Conservation (phyloP, 2,113 vertebrate species). For the Lagopus muta region DNA sequence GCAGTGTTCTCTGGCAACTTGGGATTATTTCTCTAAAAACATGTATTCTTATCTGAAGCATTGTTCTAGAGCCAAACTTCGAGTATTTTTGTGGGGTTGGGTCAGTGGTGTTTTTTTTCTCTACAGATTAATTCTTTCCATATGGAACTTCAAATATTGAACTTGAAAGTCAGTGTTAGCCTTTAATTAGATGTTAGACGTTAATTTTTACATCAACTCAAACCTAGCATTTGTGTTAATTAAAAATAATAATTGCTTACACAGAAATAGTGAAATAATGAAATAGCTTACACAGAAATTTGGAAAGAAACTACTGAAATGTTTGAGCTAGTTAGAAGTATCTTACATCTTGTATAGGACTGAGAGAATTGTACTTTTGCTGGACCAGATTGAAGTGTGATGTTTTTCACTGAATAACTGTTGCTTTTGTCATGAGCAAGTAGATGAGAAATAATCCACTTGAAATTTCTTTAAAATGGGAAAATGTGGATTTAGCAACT, state of each 20-base stretch:
- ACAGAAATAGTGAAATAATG: not conserved
- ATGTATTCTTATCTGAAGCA: not conserved
- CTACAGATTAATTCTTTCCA: not conserved
- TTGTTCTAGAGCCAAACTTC: not conserved
- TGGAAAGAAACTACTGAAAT: not conserved
- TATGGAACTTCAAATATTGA: not conserved
- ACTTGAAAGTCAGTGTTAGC: not conserved
- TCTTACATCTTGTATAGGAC: not conserved
- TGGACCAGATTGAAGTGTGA: not conserved
- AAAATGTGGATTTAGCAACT: not conserved
- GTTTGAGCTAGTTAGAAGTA: not conserved
- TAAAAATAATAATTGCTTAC: too few species aligned
- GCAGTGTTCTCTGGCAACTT: not conserved
- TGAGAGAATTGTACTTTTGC: not conserved
- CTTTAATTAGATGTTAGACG: not conserved
- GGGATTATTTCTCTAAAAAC: not conserved
- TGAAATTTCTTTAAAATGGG: not conserved
- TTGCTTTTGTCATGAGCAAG: not conserved
- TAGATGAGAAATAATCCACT: not conserved
- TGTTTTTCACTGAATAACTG: not conserved
- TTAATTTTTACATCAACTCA: not conserved
- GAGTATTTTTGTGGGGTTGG: not conserved
- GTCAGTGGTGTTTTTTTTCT: not conserved
- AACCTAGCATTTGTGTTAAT: not conserved
- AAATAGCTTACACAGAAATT: not conserved